Base-by-base conservation (phyloP, 2,888 invertebrate genomes). In the Autographa gamma region DNA sequence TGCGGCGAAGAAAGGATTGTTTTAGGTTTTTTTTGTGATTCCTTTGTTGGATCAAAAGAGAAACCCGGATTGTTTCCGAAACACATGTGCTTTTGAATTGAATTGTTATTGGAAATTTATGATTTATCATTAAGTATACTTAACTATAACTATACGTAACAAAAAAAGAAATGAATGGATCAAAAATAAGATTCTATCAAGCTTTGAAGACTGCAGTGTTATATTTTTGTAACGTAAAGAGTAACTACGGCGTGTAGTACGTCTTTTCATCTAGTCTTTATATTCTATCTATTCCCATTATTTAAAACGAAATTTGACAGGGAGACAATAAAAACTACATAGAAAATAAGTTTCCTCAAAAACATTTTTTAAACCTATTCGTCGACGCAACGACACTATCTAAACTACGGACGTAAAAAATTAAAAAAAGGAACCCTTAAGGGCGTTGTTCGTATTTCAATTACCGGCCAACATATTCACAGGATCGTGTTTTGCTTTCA, bases 401-500 rank as follows among this genome's bases (percentile, higher is more conserved):
- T 74, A 82, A 75, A 74, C 71, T 69, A 18, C 52, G 38, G 71
- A 71, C 77, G 77, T 83, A 88, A 90, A 89, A 88, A 90, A 86
- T 87, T 88, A 87, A 89, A 91, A 92, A 92, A 90, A 86, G 78
- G n/a, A 85, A 83, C 87, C 89, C 90, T 91, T 79, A 80, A 91
- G 90, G 87, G 86, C 89, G 90, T 86, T 90, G 88, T 91, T 93
- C 90, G 90, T 89, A 93, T 94, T 95, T 94, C 95, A 95, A 95
- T 95, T 94, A 95, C 90, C 86, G 76, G 83, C 83, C 89, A 88
- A 91, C 93, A 93, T 93, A 93, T 93, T 93, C 93, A 90, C 89
- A 76, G 91, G 91, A 93, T 93, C 91, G 91, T 95, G 95, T 95
- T 95, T 94, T 95, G 95, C 95, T 92, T 95, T 92, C 92, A 94